A percentile compares a stretch with the other conserved stretches of the same genome.
Evolutionary conservation across 2,888 invertebrate genomes (phyloP).

Genomic region (Platycheirus albimanus): DNA sequence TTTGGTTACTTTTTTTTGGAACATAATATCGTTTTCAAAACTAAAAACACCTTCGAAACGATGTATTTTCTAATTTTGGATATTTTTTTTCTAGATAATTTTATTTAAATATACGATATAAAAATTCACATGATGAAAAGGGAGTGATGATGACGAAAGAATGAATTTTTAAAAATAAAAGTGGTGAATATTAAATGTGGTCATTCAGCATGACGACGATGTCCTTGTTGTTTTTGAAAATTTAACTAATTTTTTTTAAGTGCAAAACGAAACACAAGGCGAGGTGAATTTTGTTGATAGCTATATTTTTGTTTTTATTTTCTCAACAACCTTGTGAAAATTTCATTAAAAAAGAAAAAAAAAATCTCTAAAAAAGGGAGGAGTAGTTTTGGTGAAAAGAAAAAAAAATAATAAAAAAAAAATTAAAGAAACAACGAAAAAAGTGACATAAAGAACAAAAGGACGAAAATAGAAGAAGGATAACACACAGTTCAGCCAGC

Average conservation of each 20-base stretch:
- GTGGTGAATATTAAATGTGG: constrained; percentile 44
- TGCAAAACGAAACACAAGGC: constrained; percentile 19
- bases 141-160: constrained; percentile 3
- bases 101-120: no score
- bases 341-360: constrained; percentile 25
- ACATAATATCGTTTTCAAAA: constrained; percentile 25
- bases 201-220: constrained; percentile 28
- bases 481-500: constrained; percentile 53
- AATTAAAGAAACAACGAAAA: constrained; percentile 57
- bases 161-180: background rate
- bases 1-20: constrained; percentile 11
- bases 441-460: constrained; percentile 73
- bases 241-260: constrained; percentile 17
- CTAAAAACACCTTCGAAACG: constrained; percentile 9
- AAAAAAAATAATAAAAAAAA: constrained; percentile 41
- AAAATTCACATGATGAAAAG: background rate
- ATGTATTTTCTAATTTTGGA: constrained; percentile 19
- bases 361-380: constrained; percentile 61
- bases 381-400: constrained; percentile 64
- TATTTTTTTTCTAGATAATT: constrained; percentile 16
- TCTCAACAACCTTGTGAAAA: constrained; percentile 48
- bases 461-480: constrained; percentile 64
- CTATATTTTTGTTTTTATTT: no score
- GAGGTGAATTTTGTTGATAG: constrained; percentile 33
- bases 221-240: constrained; percentile 47